Evolutionary conservation across 2,113 vertebrate genomes (phyloP), one percentile per base, ranked within the genome.

Genomic region (Cyprinodon tularosa): DNA sequence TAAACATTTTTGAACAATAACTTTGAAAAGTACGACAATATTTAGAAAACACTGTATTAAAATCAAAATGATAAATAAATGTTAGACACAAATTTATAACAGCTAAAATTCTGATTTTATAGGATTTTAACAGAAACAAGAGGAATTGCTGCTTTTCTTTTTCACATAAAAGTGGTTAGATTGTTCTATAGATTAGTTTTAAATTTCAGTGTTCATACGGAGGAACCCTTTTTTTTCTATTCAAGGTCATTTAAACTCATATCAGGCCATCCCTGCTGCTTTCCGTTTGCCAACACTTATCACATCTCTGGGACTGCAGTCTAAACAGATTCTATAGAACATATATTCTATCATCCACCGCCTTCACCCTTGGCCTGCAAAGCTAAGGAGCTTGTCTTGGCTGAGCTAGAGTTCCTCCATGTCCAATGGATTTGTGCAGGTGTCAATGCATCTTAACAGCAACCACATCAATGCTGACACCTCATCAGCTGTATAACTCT

Each of bases 391-490:
- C 77, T 82, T 12, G 76, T 74, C 80, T 57, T 74, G 75, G 59
- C 68, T 8, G 22, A 57, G 82, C 62, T 57, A 81, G 84, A 89
- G 88, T 90, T 77, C 86, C 76, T 85, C 83, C 81, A 13, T 91
- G 90, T 86, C 90, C 84, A 90, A 91, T 91, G 91, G 89, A 91
- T 92, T 92, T 39, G 76, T 70, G 81, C 82, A 88, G 89, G 89
- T 89, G 90, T 86, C 88, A 88, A 47, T 59, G 76, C 90, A 78
- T 84, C 82, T 91, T 88, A 89, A 86, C 85, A 80, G 81, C 72
- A 14, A 84, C 80, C 68, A 63, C 79, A 90, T 92, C 90, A 84
- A 68, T 82, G 89, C 84, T 87, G 89, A 89, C 88, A 88, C 86
- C 71, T 48, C 68, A 82, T 87, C 87, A 87, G 84, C 82, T 39